phyloP scores from a whole-genome alignment of 2,797 vertebrate genomes.

The Todus mexicanus region DNA sequence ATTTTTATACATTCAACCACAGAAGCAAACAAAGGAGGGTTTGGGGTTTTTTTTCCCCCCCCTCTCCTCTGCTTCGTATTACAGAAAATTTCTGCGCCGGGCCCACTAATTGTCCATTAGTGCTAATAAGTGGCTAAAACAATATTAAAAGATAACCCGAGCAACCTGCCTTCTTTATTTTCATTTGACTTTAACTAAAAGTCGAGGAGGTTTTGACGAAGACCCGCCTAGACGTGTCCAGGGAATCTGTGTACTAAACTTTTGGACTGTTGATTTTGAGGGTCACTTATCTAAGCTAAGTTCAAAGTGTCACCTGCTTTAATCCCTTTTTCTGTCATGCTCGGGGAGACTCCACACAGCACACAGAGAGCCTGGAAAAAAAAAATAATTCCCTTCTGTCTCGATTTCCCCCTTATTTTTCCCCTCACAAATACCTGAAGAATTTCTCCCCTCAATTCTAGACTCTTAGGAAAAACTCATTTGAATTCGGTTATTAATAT shows the following conservation, averaged over 20 bases:
- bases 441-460: constrained; percentile 4
- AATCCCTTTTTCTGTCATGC: constrained; percentile 69
- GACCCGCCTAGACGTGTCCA: constrained; percentile 63
- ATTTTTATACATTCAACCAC: constrained; percentile 45
- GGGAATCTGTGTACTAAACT: constrained; percentile 72
- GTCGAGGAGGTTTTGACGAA: constrained; percentile 64
- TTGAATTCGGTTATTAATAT: constrained; percentile 64
- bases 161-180: constrained; percentile 68
- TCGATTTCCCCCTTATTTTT: neutral
- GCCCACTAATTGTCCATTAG: constrained; percentile 73
- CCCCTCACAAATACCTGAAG: constrained; percentile 10
- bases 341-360: constrained; percentile 52
- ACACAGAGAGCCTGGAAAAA: neutral
- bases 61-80: constrained; percentile 16
- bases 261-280: constrained; percentile 75
- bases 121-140: constrained; percentile 69
- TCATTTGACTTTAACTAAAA: constrained; percentile 58
- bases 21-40: constrained; percentile 61
- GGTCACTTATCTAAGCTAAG: constrained; percentile 74
- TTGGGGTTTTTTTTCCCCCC: too few species aligned
- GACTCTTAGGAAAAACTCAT: constrained; percentile 38
- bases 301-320: constrained; percentile 75
- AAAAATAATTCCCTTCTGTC: neutral
- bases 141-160: constrained; percentile 68
- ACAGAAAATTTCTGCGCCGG: constrained; percentile 17